phyloP scores from a whole-genome alignment of 2,888 invertebrate genomes.

The Catotricha subobsoleta region DNA sequence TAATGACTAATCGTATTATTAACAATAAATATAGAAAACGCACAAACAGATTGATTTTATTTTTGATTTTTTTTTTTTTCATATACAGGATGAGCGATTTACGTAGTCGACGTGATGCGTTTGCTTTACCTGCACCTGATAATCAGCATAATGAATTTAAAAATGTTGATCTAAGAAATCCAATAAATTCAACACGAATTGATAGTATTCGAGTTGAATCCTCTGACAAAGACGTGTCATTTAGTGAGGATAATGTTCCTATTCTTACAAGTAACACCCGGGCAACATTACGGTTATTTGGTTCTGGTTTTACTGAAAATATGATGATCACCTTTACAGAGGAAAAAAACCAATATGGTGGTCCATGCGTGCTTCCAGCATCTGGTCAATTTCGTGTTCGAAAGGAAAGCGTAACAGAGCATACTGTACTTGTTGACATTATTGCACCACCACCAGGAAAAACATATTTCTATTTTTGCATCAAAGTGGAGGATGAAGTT shows the following conservation, averaged over 20 bases:
- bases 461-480: constrained; percentile 34
- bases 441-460: constrained; percentile 32
- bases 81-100: too few species aligned
- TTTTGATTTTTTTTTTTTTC: too few species aligned
- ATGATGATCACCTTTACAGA: constrained; percentile 58
- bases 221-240: constrained; percentile 15
- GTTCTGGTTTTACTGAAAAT: constrained; percentile 42
- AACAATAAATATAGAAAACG: too few species aligned
- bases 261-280: constrained; percentile 41
- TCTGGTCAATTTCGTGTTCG: constrained; percentile 27
- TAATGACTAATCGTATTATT: too few species aligned
- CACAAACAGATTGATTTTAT: too few species aligned
- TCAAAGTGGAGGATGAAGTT: constrained; percentile 28
- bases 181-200: constrained; percentile 8
- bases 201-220: constrained; percentile 20
- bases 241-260: constrained; percentile 38
- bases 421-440: constrained; percentile 35
- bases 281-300: constrained; percentile 54
- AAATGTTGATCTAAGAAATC: too few species aligned
- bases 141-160: too few species aligned
- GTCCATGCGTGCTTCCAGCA: constrained; percentile 41
- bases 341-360: constrained; percentile 33
- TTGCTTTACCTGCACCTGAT: too few species aligned
- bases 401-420: constrained; percentile 22
- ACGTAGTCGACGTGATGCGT: too few species aligned